Percentiles rank a stretch among this genome's conserved stretches.
phyloP scores from a whole-genome alignment of 2,888 invertebrate genomes.

The Lasioglossum malachurum region DNA sequence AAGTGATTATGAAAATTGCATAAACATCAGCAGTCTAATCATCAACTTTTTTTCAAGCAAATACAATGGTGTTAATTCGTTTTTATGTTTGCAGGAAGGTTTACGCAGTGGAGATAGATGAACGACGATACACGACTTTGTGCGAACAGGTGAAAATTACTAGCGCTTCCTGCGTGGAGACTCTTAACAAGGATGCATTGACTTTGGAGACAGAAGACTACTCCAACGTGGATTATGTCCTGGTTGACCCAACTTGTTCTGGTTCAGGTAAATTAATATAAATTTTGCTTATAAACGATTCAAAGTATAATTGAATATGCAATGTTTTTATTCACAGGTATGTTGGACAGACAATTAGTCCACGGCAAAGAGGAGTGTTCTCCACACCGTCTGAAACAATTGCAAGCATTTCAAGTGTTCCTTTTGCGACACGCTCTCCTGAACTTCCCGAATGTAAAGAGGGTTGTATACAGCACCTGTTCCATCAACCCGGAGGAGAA shows the following conservation, averaged over 20 bases:
- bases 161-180: conserved; percentile 89
- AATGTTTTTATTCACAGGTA: conserved; percentile 84
- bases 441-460: conserved; percentile 92
- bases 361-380: conserved; percentile 85
- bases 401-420: conserved; percentile 93
- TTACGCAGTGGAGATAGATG: conserved; percentile 93
- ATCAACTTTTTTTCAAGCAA: neutral
- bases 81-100: conserved; percentile 88
- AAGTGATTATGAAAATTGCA: too few relatives aligned
- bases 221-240: conserved; percentile 92
- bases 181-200: conserved; percentile 91
- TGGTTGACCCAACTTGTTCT: conserved; percentile 99
- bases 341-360: conserved; percentile 86
- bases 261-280: conserved; percentile 91
- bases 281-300: neutral
- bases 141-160: conserved; percentile 88
- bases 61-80: neutral
- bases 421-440: conserved; percentile 94
- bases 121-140: conserved; percentile 88
- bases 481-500: conserved; percentile 96
- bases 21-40: neutral
- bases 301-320: neutral
- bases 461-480: conserved; percentile 98
- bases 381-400: conserved; percentile 87
- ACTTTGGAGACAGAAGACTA: conserved; percentile 87